phyloP scores from a whole-genome alignment of 2,888 invertebrate genomes.

The Metellina segmentata region DNA sequence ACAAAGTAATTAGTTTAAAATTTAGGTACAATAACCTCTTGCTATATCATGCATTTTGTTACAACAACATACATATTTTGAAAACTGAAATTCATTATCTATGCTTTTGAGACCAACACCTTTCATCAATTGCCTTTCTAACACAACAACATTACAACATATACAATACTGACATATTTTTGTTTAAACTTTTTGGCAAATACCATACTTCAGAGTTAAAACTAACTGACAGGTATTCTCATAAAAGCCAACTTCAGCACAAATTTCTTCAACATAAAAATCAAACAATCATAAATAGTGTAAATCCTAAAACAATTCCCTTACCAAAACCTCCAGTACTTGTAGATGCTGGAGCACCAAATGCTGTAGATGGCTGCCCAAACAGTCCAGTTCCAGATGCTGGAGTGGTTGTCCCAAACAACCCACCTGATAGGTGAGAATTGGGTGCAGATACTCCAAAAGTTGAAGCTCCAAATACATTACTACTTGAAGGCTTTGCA shows the following conservation, averaged over 20 bases:
- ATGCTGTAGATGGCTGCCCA: constrained; percentile 80
- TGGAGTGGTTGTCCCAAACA: constrained; percentile 83
- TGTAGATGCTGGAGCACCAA: constrained; percentile 78
- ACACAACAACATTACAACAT: too few relatives aligned
- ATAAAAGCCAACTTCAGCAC: background rate
- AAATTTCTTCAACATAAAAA: background rate
- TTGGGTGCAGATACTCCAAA: constrained; percentile 80
- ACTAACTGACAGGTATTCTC: background rate
- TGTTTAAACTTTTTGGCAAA: too few relatives aligned
- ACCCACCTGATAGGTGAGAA: constrained; percentile 82
- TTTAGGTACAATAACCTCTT: too few relatives aligned
- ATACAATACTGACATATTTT: too few relatives aligned
- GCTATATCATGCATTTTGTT: too few relatives aligned
- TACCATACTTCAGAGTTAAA: too few relatives aligned
- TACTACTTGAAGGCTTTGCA: constrained; percentile 80
- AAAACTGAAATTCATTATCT: too few relatives aligned
- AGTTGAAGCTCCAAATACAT: constrained; percentile 82
- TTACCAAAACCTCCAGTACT: constrained; percentile 78
- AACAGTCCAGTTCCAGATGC: constrained; percentile 83
- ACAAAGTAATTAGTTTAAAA: too few relatives aligned
- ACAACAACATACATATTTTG: too few relatives aligned
- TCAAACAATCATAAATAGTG: background rate
- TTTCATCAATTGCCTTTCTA: too few relatives aligned
- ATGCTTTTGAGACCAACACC: too few relatives aligned
- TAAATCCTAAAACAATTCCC: background rate